Conservation (phyloP, 1,140 invertebrate genomes). For the Rhyacophila brunnea region DNA sequence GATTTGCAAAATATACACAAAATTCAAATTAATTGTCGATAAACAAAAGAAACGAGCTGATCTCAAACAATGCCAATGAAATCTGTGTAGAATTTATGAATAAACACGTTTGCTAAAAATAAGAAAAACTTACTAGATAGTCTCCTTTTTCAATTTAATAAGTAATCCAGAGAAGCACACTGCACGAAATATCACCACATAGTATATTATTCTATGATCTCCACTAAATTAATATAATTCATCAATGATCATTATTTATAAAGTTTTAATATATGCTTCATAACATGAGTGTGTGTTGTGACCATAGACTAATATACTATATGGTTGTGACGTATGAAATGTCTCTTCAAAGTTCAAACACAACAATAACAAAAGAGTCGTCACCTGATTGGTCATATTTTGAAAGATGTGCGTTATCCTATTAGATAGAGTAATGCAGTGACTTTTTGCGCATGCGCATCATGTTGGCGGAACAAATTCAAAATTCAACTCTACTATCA, state of each 20-base stretch:
- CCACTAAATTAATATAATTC: neutral
- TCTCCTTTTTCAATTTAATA: too few species aligned
- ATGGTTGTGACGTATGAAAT: slow-evolving; percentile 1
- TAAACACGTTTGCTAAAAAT: too few species aligned
- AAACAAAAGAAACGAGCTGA: too few species aligned
- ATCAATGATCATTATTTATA: slow-evolving; percentile 11
- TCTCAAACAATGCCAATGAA: too few species aligned
- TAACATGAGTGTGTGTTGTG: too few species aligned
- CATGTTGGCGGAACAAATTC: neutral
- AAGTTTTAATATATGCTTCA: slow-evolving; percentile 11
- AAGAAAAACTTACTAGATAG: too few species aligned
- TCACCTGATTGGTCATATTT: slow-evolving; percentile 9
- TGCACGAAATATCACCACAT: neutral
- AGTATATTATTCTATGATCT: too few species aligned
- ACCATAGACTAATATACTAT: too few species aligned
- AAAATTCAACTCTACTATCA: too few species aligned
- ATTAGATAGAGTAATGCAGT: neutral
- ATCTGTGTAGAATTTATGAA: too few species aligned
- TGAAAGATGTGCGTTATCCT: neutral
- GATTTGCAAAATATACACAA: too few species aligned
- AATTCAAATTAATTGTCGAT: too few species aligned
- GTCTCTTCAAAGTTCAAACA: slow-evolving; percentile 16
- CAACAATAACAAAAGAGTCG: slow-evolving; percentile 15
- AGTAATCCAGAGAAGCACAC: neutral
- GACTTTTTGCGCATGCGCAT: slow-evolving; percentile 8